Conservation (phyloP, 2,797 vertebrate species). For the Alosa sapidissima region DNA sequence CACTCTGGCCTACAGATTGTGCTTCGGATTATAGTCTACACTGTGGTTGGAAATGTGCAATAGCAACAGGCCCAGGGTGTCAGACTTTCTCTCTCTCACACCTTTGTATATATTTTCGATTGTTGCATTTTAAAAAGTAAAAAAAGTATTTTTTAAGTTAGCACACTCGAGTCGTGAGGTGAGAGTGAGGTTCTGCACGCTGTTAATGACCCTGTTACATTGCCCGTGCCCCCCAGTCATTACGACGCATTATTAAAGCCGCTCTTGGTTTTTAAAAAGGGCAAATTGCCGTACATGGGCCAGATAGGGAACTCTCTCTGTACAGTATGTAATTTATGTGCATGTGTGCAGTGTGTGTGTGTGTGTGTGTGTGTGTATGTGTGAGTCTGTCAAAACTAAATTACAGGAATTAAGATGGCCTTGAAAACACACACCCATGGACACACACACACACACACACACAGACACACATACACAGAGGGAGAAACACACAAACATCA, state of each 20-base stretch:
- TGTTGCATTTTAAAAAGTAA: not conserved
- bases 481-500: conserved; percentile 13
- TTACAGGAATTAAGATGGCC: not conserved
- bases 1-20: not conserved
- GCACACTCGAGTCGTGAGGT: not conserved
- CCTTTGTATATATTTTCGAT: not conserved
- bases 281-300: not conserved
- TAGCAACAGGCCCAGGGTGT: not conserved
- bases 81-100: not conserved
- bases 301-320: not conserved
- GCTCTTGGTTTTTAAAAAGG: not conserved
- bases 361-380: not conserved
- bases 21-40: not conserved
- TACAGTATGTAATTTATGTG: not conserved
- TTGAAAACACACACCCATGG: not conserved
- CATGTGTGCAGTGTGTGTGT: not conserved
- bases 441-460: conserved; percentile 26
- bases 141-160: not conserved
- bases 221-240: not conserved
- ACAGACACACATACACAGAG: not conserved
- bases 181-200: not conserved
- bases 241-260: not conserved
- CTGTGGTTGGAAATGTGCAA: not conserved
- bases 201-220: not conserved
- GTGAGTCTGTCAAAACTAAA: not conserved